Conservation (phyloP, 2,888 invertebrate genomes). For the Cephus pygmeus region DNA sequence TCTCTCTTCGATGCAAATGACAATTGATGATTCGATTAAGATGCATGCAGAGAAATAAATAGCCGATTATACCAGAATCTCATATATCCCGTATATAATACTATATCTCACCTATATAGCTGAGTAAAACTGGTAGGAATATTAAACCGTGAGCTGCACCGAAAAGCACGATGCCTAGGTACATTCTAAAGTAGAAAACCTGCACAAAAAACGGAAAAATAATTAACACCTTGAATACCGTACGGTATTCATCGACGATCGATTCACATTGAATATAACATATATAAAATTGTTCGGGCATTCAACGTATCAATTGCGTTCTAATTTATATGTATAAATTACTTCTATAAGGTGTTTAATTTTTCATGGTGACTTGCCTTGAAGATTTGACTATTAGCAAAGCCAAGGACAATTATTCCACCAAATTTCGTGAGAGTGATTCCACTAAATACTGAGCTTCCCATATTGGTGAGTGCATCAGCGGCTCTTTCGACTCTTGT, state of each 20-base stretch:
- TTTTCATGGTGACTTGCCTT: constrained; percentile 66
- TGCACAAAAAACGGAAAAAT: constrained; percentile 52
- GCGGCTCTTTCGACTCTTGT: constrained; percentile 82
- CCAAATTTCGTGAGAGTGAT: constrained; percentile 98
- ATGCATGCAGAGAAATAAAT: neutral
- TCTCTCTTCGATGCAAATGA: neutral
- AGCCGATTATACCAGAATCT: neutral
- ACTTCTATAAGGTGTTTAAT: neutral
- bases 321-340: neutral
- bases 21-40: neutral
- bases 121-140: constrained; percentile 96
- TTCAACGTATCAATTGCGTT: neutral
- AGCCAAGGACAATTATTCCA: constrained; percentile 95
- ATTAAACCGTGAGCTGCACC: constrained; percentile 98
- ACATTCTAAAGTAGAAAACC: constrained; percentile 97
- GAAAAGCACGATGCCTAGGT: constrained; percentile 95
- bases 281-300: too few relatives aligned
- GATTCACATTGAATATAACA: too few relatives aligned
- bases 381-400: constrained; percentile 98
- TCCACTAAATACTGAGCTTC: constrained; percentile 92
- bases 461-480: constrained; percentile 89
- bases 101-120: constrained; percentile 87
- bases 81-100: neutral
- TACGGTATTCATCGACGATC: too few relatives aligned
- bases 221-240: neutral